Percentiles rank a stretch among this genome's conserved stretches.
These are phyloP conservation scores for Euwallacea similis DNA, from an alignment of 1,140 invertebrate species.

Conservation along the genomic window DNA sequence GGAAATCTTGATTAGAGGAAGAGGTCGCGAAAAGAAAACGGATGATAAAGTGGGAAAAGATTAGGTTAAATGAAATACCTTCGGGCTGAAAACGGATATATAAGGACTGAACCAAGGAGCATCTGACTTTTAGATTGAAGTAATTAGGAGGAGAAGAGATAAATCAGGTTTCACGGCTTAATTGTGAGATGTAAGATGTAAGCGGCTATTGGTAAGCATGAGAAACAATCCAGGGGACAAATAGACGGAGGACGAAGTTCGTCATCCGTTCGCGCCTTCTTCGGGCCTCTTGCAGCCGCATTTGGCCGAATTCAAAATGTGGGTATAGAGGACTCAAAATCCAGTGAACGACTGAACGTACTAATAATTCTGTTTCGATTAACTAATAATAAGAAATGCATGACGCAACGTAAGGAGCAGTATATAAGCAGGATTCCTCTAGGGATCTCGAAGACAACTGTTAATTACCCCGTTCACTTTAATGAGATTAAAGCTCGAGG, in stretches of 20 bases:
- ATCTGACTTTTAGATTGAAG: background rate
- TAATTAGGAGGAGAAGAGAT: background rate
- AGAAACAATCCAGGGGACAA: too few species aligned
- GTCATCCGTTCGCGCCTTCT: too few species aligned
- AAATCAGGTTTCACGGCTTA: background rate
- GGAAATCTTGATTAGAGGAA: slow-evolving; percentile 28
- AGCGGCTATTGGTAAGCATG: too few species aligned
- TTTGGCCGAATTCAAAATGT: too few species aligned
- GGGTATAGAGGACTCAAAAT: too few species aligned
- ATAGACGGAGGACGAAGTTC: too few species aligned
- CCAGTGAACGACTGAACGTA: too few species aligned
- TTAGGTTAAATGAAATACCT: slow-evolving; percentile 19
- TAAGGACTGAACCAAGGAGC: background rate
- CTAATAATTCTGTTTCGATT: too few species aligned
- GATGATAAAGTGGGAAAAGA: slow-evolving; percentile 22
- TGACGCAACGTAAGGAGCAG: too few species aligned
- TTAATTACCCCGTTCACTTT: slow-evolving; percentile 2
- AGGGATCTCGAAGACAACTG: slow-evolving; percentile 1
- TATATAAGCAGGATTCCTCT: background rate
- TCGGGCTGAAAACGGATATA: background rate
- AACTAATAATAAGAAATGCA: too few species aligned
- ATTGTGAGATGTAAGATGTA: background rate
- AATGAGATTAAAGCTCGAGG: slow-evolving; percentile 3
- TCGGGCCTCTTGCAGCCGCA: too few species aligned
- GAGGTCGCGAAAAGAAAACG: slow-evolving; percentile 18